Conservation (phyloP, 2,113 vertebrate genomes). For the Alethe castanea region DNA sequence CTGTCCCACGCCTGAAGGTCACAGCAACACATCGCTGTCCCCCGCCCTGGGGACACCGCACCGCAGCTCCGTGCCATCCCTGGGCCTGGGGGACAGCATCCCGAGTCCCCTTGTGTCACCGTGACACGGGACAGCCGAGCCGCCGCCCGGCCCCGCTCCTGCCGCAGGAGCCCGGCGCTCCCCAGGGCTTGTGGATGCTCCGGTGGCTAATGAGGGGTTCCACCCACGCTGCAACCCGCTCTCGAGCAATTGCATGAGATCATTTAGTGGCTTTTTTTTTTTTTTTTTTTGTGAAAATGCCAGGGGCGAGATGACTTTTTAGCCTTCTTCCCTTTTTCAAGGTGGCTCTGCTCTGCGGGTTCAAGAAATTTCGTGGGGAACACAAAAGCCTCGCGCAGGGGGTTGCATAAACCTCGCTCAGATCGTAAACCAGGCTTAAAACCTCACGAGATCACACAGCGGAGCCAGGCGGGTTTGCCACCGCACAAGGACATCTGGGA, state of each 20-base stretch:
- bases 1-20: not conserved
- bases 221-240: not conserved
- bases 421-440: not conserved
- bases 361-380: not conserved
- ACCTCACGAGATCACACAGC: not conserved
- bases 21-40: not conserved
- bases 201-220: not conserved
- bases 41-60: accelerated
- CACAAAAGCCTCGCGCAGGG: not conserved
- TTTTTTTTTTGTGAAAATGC: not conserved
- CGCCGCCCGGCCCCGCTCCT: not conserved
- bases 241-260: accelerated
- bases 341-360: accelerated
- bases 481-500: not conserved
- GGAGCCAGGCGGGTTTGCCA: not conserved
- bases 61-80: accelerated
- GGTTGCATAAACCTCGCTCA: not conserved
- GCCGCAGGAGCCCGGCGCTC: not conserved
- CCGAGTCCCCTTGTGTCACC: accelerated
- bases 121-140: not conserved
- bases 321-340: not conserved
- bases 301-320: accelerated
- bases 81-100: too few species aligned
- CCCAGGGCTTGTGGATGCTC: not conserved
- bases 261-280: not conserved